Percentiles rank a stretch among this genome's conserved stretches.
Evolutionary conservation across 2,888 invertebrate genomes (phyloP).

Genomic region (Tenthredo amoena): DNA sequence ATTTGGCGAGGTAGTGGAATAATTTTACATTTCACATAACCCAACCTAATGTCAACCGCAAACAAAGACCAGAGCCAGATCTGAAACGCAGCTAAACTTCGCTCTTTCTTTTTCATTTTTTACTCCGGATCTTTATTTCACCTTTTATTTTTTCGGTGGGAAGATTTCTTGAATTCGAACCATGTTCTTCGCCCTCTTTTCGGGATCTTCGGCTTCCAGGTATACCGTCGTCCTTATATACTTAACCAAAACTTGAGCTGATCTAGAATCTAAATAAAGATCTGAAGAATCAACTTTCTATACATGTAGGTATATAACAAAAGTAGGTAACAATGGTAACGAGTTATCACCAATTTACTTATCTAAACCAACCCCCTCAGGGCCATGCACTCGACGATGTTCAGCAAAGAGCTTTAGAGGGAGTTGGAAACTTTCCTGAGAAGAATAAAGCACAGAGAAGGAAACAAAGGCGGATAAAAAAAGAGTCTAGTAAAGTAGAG

Average conservation of each 20-base stretch:
- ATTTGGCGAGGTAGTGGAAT: conserved; percentile 72
- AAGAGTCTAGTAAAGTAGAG: not conserved
- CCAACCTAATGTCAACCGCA: conserved; percentile 25
- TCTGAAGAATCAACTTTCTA: not conserved
- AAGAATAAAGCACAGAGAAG: conserved; percentile 5
- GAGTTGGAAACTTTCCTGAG: conserved; percentile 11
- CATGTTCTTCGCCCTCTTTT: not conserved
- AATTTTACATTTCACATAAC: conserved; percentile 70
- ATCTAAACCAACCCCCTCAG: not conserved
- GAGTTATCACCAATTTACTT: conserved; percentile 36
- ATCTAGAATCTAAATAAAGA: not conserved
- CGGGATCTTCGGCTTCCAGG: not conserved
- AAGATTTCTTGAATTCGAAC: not conserved
- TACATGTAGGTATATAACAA: not conserved
- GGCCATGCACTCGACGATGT: not conserved
- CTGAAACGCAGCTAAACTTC: not conserved
- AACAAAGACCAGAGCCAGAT: conserved; percentile 29
- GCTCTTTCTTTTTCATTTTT: not conserved
- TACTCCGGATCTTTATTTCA: not conserved
- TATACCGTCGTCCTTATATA: not conserved
- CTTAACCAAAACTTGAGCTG: not conserved
- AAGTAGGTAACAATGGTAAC: conserved; percentile 34
- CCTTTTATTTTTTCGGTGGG: not conserved
- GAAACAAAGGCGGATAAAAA: not conserved
- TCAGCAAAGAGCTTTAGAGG: not conserved